Base-by-base conservation (phyloP, 2,888 invertebrate genomes). In the Tenthredo livida region DNA sequence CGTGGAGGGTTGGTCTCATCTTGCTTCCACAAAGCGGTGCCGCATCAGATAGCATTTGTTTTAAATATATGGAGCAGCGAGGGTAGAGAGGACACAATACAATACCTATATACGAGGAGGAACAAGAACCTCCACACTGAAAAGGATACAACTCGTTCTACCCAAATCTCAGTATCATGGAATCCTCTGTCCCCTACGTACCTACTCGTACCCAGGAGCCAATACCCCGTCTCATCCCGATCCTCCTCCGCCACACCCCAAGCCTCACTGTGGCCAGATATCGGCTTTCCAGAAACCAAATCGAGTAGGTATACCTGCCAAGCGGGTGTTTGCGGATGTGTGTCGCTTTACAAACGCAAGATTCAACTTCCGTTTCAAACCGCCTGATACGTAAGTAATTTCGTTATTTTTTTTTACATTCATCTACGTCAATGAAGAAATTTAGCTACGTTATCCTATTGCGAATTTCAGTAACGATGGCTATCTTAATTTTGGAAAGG, bases 31-130 rank as follows among this genome's bases (percentile, higher is more conserved):
- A 91, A 90, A 91, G 92, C 90, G 90, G 88, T 89, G 90, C 90
- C 89, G 91, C 91, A 93, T 93, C 93, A 92, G 92, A 93, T 93
- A 92, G 91, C 92, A 93, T 93, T 93, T 92, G 92, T 93, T 93
- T 93, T 92, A 93, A 93, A 93, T 93, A 92, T 93, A 93, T 92
- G 92, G 93, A 92, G 92, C 90, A 91, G 92, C 90, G 90, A 88
- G 90, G 91, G 87, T 88, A 85, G 86, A 82, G 87, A 88, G 88
- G 80, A 80, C 80, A 83, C 67, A 83, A 83, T 43, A 83, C 83
- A 70, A 61, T 80, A 61, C 58, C 73, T n/a, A 77, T 77, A 77
- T 47, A 58, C 86, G 78, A 85, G 75, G 67, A 40, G 72, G 43
- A 77, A 78, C 50, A 61, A 58, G 84, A 61, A 29, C 73, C 82